Base-by-base conservation (phyloP, 35 echinoderm and acorn worm species). In the Lytechinus pictus region DNA sequence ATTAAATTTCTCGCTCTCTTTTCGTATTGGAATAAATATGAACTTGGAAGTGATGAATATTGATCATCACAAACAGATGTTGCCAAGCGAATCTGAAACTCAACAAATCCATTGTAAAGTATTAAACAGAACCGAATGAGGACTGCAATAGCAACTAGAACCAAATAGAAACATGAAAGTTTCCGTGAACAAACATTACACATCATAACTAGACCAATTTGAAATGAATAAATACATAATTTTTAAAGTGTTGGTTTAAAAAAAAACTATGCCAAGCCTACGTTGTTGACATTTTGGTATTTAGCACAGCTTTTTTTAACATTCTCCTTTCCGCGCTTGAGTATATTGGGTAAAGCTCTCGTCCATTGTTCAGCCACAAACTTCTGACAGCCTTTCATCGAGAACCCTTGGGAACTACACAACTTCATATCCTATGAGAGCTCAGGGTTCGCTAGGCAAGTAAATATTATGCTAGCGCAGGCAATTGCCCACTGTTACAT, bases 41-140 rank as follows among this genome's bases (percentile, higher is more conserved):
- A 79, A 79, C 19, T 79, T 79, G 66, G 66, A 79, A 79, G 66
- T 79, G 66, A 24, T 79, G 66, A 79, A 79, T 79, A 79, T 79
- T 79, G 66, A 79, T 79, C 66, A 79, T 79, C 19, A 79, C 66
- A 79, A 79, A 79, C 66, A 79, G 16, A 79, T 79, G 66, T 79
- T 79, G 66, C 16, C 66, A 79, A 79, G 66, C 66, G 4, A 79
- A 24, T 79, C n/a, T 79, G 19, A 7, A 79, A 79, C 66, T 24
- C 66, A 24, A n/a, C 66, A 79, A n/a, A 79, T 79, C 66, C 8
- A 79, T 79, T 79, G 66, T 58, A 4, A 79, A 79, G 14, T n/a
- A n/a, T n/a, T n/a, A n/a, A 24, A 58, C 1, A 24, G 19, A 24
- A 8, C 66, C n/a, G 14, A 21, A 71, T n/a, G 66, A 27, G 66